These are phyloP conservation scores for Eupithecia centaureata DNA, from an alignment of 2,888 invertebrate genomes.

Conservation along the genomic window DNA sequence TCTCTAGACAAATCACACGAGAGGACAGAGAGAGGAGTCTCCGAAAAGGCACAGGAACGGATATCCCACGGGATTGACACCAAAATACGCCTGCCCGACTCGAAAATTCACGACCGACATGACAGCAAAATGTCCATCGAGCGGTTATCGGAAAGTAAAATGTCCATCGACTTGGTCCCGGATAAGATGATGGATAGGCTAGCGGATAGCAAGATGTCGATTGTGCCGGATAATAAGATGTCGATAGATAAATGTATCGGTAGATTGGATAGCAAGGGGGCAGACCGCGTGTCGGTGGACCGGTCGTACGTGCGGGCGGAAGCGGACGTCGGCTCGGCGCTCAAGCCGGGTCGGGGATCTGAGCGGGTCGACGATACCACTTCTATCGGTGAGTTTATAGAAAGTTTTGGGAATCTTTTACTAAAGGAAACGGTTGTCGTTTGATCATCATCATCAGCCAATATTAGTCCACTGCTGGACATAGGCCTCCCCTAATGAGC, in stretches of 20 bases:
- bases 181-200: slow-evolving; percentile 51
- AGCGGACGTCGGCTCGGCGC: slow-evolving; percentile 73
- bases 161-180: slow-evolving; percentile 45
- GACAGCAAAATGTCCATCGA: slow-evolving; percentile 43
- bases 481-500: too few species aligned
- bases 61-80: slow-evolving; percentile 38
- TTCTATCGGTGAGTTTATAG: slow-evolving; percentile 65
- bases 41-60: slow-evolving; percentile 57
- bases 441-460: too few species aligned
- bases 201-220: slow-evolving; percentile 49
- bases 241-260: slow-evolving; percentile 49
- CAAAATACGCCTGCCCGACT: slow-evolving; percentile 53
- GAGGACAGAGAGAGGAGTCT: slow-evolving; percentile 55
- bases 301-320: slow-evolving; percentile 66
- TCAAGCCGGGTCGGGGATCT: slow-evolving; percentile 65
- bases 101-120: slow-evolving; percentile 50
- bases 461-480: too few species aligned
- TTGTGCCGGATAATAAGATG: slow-evolving; percentile 43
- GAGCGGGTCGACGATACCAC: slow-evolving; percentile 68
- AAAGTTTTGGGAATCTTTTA: too few species aligned
- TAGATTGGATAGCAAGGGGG: slow-evolving; percentile 38
- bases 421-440: too few species aligned
- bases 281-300: slow-evolving; percentile 46
- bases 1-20: slow-evolving; percentile 51
- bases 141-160: slow-evolving; percentile 55